These are phyloP conservation scores for Casuarius casuarius DNA, from an alignment of 2,113 vertebrate species.

Conservation along the genomic window DNA sequence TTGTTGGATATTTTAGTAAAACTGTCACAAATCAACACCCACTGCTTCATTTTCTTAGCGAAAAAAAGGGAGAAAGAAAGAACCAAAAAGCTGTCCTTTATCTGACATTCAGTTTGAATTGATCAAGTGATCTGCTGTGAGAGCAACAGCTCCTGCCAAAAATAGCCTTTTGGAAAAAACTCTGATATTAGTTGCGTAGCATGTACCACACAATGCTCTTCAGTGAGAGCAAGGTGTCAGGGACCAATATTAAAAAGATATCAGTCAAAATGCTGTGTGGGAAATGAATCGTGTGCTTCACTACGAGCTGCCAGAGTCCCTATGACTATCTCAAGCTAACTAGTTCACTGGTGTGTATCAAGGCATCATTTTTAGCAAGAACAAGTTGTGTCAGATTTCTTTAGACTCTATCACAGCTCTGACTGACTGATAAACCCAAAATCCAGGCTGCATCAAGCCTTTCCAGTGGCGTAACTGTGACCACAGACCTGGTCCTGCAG, in stretches of 20 bases:
- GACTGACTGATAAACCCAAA: neutral
- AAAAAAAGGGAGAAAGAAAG: neutral
- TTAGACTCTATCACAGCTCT: conserved; percentile 26
- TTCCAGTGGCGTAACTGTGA: neutral
- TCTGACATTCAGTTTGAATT: conserved; percentile 48
- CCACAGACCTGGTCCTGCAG: neutral
- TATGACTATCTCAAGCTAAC: neutral
- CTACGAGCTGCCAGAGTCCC: neutral
- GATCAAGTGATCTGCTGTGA: conserved; percentile 61
- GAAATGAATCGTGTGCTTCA: neutral
- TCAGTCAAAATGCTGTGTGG: neutral
- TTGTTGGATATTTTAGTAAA: conserved; percentile 72
- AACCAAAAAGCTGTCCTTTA: conserved; percentile 22
- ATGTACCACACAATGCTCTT: neutral
- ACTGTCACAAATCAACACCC: conserved; percentile 59
- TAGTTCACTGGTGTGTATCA: conserved; percentile 29
- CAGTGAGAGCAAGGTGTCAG: neutral
- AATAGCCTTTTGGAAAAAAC: conserved; percentile 59
- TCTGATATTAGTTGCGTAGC: neutral
- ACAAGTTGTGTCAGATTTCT: neutral
- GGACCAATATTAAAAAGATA: neutral
- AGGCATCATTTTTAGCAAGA: conserved; percentile 44
- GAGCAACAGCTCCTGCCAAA: conserved; percentile 41
- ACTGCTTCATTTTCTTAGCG: conserved; percentile 60
- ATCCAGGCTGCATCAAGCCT: neutral